These are phyloP conservation scores for Coregonus sp. DNA, from an alignment of 2,797 vertebrate species.

Conservation along the genomic window DNA sequence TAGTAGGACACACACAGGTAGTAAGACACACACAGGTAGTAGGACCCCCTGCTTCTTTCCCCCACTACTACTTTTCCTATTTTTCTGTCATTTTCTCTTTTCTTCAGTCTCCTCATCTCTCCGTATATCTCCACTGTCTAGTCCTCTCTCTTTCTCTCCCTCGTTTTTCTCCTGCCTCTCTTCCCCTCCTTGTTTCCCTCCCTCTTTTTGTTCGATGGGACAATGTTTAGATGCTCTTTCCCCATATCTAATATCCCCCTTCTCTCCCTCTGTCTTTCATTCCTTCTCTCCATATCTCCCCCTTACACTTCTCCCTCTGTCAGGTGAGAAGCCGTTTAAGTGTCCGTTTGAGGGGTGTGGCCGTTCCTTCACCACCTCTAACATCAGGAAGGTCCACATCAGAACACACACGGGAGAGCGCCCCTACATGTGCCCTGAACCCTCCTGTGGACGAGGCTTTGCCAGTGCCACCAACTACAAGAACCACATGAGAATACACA, in stretches of 20 bases:
- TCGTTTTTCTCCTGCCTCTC: not conserved
- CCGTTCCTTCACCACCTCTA: constrained; percentile 82
- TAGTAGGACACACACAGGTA: too few species aligned
- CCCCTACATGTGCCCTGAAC: constrained; percentile 78
- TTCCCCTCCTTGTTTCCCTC: not conserved
- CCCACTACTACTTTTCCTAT: not conserved
- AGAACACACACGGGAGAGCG: constrained; percentile 81
- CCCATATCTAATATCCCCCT: constrained; percentile 78
- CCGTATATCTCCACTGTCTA: too few species aligned
- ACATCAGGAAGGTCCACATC: constrained; percentile 83
- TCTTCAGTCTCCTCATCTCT: too few species aligned
- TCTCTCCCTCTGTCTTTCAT: too few species aligned
- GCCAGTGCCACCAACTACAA: constrained; percentile 85
- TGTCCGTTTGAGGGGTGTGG: constrained; percentile 83
- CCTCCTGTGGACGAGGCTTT: constrained; percentile 79
- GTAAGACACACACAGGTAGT: too few species aligned
- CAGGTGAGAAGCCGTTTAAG: constrained; percentile 79
- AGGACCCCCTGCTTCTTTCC: too few species aligned
- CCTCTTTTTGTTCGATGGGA: constrained; percentile 66
- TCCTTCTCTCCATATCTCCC: not conserved
- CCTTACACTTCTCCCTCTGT: not conserved
- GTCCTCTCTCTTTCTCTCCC: constrained; percentile 42
- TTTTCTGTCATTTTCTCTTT: too few species aligned
- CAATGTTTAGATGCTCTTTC: constrained; percentile 81
- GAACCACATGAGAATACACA: constrained; percentile 85